phyloP scores from a whole-genome alignment of 2,888 invertebrate species.

The Lithosia quadra region DNA sequence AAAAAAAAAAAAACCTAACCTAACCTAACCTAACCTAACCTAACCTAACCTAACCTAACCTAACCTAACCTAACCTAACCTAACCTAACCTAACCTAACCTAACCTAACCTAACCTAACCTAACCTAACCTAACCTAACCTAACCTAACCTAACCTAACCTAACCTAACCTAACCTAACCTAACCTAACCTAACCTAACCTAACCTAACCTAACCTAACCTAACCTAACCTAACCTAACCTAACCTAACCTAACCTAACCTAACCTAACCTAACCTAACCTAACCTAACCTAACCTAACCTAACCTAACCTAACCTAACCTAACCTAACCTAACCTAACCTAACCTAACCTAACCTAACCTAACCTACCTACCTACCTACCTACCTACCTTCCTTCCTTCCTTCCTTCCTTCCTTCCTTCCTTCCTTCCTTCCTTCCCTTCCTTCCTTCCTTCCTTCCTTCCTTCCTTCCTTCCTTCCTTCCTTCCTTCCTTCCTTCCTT shows the following conservation, averaged over 20 bases:
- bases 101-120: slow-evolving; percentile 1
- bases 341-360: slow-evolving; percentile 35
- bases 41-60: slow-evolving; percentile 43
- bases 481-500: too few species aligned
- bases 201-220: slow-evolving; percentile 23
- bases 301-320: slow-evolving; percentile 37
- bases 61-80: slow-evolving; percentile 10
- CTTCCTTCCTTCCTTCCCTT: too few species aligned
- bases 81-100: slow-evolving; percentile 7
- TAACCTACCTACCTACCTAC: slow-evolving; percentile 26
- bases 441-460: too few species aligned
- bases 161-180: slow-evolving; percentile 38
- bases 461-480: too few species aligned
- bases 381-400: too few species aligned
- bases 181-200: slow-evolving; percentile 44
- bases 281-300: not conserved
- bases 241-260: slow-evolving; percentile 3
- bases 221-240: slow-evolving; percentile 5
- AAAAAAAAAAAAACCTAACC: too few species aligned
- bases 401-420: too few species aligned
- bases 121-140: slow-evolving; percentile 6
- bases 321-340: slow-evolving; percentile 38
- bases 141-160: slow-evolving; percentile 13
- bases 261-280: slow-evolving; percentile 2
- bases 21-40: slow-evolving; percentile 39